These are phyloP conservation scores for Amyelois transitella DNA, from an alignment of 1,140 invertebrate genomes.

Conservation along the genomic window DNA sequence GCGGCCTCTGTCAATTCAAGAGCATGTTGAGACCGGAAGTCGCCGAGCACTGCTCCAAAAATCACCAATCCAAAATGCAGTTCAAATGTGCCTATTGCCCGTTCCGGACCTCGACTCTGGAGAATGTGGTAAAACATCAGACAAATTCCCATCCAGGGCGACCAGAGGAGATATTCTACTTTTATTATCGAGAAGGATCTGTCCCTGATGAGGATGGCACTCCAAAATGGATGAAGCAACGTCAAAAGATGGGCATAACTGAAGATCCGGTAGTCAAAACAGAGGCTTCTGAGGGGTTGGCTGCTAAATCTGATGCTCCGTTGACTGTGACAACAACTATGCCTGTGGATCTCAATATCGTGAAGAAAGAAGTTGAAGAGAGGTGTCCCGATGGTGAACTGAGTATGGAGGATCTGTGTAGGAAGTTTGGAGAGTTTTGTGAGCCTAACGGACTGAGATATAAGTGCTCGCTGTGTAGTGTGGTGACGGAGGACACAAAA, in stretches of 20 bases:
- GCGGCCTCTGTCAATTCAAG: conserved; percentile 79
- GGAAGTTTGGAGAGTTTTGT: conserved; percentile 43
- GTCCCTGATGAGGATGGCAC: conserved; percentile 43
- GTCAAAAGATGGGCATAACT: conserved; percentile 17
- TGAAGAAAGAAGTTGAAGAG: conserved; percentile 39
- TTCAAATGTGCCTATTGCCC: conserved; percentile 80
- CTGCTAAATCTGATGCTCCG: neutral
- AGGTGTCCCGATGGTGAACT: conserved; percentile 2
- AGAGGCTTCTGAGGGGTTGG: conserved; percentile 10
- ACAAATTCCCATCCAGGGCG: conserved; percentile 36
- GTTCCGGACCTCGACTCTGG: conserved; percentile 74
- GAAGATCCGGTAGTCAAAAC: conserved; percentile 31
- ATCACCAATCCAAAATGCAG: conserved; percentile 78
- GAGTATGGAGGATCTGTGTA: conserved; percentile 31
- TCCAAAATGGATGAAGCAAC: conserved; percentile 48
- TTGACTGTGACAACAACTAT: neutral
- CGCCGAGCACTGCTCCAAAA: conserved; percentile 72
- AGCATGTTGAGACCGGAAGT: conserved; percentile 77
- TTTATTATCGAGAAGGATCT: conserved; percentile 52
- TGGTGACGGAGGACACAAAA: conserved; percentile 36
- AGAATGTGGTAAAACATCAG: conserved; percentile 76
- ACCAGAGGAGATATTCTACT: conserved; percentile 47
- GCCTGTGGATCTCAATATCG: conserved; percentile 36
- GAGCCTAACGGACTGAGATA: conserved; percentile 55
- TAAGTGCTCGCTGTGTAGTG: conserved; percentile 49